phyloP scores from a whole-genome alignment of 2,113 vertebrate species.

The Pseudorectes ferrugineus region DNA sequence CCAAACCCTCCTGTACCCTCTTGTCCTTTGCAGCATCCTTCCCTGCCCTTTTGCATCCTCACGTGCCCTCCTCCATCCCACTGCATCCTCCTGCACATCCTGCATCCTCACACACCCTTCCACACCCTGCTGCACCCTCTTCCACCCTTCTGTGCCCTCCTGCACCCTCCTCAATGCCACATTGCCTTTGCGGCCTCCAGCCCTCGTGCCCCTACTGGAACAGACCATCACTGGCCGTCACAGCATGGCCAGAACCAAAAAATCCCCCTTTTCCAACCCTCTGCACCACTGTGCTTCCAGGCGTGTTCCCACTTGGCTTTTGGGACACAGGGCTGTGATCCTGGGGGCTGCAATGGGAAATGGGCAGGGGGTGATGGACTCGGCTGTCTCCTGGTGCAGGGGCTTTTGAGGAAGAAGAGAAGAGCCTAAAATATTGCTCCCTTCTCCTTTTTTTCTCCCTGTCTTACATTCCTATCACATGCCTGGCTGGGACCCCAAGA shows the following conservation, averaged over 20 bases:
- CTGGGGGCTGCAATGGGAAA: background rate
- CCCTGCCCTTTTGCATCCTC: background rate
- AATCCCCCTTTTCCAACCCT: background rate
- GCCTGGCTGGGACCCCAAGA: background rate
- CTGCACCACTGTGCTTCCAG: accelerated
- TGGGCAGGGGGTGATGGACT: background rate
- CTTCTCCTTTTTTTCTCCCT: background rate
- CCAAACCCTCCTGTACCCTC: background rate
- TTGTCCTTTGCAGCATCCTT: background rate
- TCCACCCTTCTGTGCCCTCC: background rate
- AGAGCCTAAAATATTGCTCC: background rate
- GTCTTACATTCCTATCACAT: background rate
- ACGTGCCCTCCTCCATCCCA: background rate
- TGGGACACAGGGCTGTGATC: background rate
- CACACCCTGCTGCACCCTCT: background rate
- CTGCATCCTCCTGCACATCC: background rate
- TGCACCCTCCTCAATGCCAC: background rate
- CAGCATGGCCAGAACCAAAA: accelerated
- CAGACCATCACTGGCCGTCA: background rate
- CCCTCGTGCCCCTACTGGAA: accelerated
- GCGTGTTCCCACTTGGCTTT: background rate
- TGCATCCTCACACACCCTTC: background rate
- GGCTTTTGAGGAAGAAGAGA: background rate
- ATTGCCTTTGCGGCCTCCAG: background rate
- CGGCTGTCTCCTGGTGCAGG: accelerated